Evolutionary conservation across 2,888 invertebrate genomes (phyloP), one percentile per base, ranked within the genome.

Genomic region (Morinoia aosen): DNA sequence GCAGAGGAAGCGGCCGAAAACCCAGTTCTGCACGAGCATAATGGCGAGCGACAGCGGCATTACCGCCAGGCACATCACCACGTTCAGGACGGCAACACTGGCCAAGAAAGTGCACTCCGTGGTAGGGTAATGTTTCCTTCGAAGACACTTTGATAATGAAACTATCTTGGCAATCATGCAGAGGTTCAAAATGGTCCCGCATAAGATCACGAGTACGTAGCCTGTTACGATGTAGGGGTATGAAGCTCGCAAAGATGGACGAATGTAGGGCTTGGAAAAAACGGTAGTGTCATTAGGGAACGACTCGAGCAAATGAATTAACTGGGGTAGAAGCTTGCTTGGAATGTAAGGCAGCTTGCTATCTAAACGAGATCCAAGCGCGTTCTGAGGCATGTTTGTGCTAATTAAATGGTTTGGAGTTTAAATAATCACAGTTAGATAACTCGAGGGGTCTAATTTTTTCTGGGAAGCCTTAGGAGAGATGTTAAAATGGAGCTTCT

Each of bases 1-100:
- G 97, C 98, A 98, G 96, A 98, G 97, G 97, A 98, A 98, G 97
- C 98, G 98, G 14, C 98, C 98, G 97, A 98, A 98, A 96, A 98
- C 97, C 98, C 98, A 98, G 97, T 98, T 98, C 97, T 98, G 98
- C 96, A 98, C 97, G 88, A 98, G 97, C 97, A 98, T 97, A 95
- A 98, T 98, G 97, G 98, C 98, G 96, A 98, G 97, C 0, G 98
- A 98, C 16, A 98, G 97, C 33, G 98, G 98, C 97, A 98, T 97
- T n/a, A 98, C 98, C 96, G 98, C 97, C 39, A 98, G 97, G 97
- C 98, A 98, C 97, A 98, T 98, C 88, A 98, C 97, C 88, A 98
- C 97, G 97, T 96, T 96, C n/a, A 95, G 94, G 95, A 98, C 97
- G 0, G 98, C 98, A 97, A 98, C 97, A 97, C 98, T 98, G 96